These are phyloP conservation scores for Polyboroides typus DNA, from an alignment of 2,797 vertebrate species.

Conservation along the genomic window DNA sequence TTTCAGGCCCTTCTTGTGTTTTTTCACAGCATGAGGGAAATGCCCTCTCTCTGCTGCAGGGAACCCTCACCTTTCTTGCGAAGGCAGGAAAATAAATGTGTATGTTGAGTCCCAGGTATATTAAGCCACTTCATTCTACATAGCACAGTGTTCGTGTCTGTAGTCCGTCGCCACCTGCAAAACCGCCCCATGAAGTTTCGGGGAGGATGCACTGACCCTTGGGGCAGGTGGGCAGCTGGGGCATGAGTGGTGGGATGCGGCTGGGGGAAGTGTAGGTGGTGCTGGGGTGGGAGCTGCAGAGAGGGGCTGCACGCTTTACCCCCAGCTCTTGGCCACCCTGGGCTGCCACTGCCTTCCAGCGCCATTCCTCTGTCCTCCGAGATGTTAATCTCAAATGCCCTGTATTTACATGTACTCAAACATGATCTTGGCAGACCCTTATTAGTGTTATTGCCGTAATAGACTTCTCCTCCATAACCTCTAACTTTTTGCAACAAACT, in stretches of 20 bases:
- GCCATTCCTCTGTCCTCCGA: not conserved
- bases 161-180: not conserved
- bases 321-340: not conserved
- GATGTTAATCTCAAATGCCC: not conserved
- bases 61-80: not conserved
- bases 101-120: not conserved
- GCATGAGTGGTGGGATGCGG: accelerated
- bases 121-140: not conserved
- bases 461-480: conserved; percentile 41
- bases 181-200: not conserved
- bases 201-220: not conserved
- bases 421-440: conserved; percentile 16
- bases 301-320: not conserved
- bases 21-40: not conserved
- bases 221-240: not conserved
- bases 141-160: accelerated
- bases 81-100: not conserved
- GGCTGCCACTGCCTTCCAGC: not conserved
- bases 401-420: conserved; percentile 2
- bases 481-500: conserved; percentile 30
- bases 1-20: not conserved
- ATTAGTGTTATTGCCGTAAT: conserved; percentile 40
- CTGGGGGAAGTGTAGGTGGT: not conserved
- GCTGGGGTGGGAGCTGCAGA: not conserved
- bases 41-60: not conserved